Conservation (phyloP, 2,113 vertebrate genomes). For the Perccottus glenii region DNA sequence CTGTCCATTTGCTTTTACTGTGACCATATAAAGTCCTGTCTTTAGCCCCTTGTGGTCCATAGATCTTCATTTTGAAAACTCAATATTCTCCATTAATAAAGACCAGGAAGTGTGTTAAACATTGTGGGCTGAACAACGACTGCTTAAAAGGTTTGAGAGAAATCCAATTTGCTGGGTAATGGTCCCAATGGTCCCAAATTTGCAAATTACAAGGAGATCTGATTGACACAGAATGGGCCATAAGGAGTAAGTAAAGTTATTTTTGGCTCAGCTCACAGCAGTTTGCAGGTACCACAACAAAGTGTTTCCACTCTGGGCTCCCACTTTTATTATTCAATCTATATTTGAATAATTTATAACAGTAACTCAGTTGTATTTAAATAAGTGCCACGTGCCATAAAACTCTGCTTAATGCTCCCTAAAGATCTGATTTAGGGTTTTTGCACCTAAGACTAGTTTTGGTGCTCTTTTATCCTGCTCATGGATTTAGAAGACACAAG, state of each 20-base stretch:
- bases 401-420: neutral
- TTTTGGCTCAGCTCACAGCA: constrained; percentile 28
- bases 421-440: neutral
- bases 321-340: neutral
- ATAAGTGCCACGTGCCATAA: neutral
- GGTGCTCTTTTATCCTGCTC: no score
- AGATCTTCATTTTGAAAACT: neutral
- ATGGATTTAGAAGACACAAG: no score
- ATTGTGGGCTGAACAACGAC: constrained; percentile 8
- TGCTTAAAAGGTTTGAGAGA: constrained; percentile 48
- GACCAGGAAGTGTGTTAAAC: constrained; percentile 26
- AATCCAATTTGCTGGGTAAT: constrained; percentile 48
- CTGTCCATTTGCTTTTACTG: no score
- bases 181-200: constrained; percentile 44
- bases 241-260: constrained; percentile 30
- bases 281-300: constrained; percentile 14
- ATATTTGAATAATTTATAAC: constrained; percentile 1
- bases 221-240: constrained; percentile 40
- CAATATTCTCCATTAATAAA: constrained; percentile 1
- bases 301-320: neutral
- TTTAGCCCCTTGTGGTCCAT: neutral
- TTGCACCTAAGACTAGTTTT: neutral
- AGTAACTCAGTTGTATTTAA: neutral
- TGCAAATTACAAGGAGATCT: constrained; percentile 50
- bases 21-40: no score